Conservation (phyloP, 30 jellyfish, hydroid and myxozoan genomes). For the Hydractinia symbiolongicarpus region DNA sequence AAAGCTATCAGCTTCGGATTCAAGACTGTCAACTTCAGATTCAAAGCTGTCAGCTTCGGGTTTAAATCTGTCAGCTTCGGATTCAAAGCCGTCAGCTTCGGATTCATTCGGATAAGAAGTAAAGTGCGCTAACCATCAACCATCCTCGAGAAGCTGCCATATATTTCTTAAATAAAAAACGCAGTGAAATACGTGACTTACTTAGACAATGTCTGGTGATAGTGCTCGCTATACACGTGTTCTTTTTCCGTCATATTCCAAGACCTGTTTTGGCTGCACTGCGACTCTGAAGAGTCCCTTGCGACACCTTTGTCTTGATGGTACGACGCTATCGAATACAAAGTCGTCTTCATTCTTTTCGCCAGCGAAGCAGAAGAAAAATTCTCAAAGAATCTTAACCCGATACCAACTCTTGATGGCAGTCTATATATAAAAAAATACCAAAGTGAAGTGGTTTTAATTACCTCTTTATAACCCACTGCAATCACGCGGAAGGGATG, state of each 20-base stretch:
- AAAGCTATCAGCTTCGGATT: no score
- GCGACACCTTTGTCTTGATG: slow-evolving; percentile 54
- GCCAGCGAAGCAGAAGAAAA: slow-evolving; percentile 30
- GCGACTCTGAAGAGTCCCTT: slow-evolving; percentile 23
- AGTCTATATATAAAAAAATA: slow-evolving; percentile 27
- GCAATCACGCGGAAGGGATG: no score
- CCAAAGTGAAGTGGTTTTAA: neutral
- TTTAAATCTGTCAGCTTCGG: no score
- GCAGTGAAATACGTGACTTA: neutral
- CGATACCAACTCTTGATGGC: slow-evolving; percentile 76
- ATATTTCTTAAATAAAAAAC: no score
- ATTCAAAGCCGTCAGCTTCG: no score
- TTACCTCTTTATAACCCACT: no score
- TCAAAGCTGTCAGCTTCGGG: no score
- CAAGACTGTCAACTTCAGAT: no score
- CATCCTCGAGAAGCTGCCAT: no score
- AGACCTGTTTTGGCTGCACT: neutral
- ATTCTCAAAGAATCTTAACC: slow-evolving; percentile 55
- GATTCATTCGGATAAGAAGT: no score
- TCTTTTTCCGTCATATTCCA: slow-evolving; percentile 23
- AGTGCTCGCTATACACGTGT: slow-evolving; percentile 50
- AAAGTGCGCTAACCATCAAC: no score
- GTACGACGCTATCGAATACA: slow-evolving; percentile 43
- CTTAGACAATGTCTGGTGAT: slow-evolving; percentile 57
- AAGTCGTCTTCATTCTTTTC: slow-evolving; percentile 52